A percentile compares a stretch with the other conserved stretches of the same genome.
These are phyloP conservation scores for Xyrichtys novacula DNA, from an alignment of 2,797 vertebrate genomes.

Conservation along the genomic window DNA sequence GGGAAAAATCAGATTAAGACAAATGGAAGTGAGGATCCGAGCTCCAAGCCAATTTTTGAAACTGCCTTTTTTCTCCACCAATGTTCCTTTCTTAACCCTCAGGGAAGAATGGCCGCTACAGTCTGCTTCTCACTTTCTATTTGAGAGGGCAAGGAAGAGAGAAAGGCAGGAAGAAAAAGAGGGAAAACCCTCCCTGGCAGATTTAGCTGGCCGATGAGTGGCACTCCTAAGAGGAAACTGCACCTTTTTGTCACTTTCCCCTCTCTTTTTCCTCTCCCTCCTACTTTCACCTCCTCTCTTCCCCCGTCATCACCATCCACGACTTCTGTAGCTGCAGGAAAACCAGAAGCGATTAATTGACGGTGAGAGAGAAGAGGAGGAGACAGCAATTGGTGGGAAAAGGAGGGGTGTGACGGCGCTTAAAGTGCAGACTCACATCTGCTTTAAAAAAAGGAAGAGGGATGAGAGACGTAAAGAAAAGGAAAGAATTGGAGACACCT, in stretches of 20 bases:
- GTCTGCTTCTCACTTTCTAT: slow-evolving; percentile 65
- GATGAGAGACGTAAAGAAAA: slow-evolving; percentile 60
- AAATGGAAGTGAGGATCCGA: slow-evolving; percentile 70
- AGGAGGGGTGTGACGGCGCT: slow-evolving; percentile 20
- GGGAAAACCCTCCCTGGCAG: slow-evolving; percentile 13
- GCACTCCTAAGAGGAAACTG: slow-evolving; percentile 70
- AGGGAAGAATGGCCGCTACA: slow-evolving; percentile 52
- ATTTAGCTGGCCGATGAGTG: slow-evolving; percentile 57
- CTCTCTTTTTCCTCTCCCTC: slow-evolving; percentile 35
- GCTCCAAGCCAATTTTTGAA: slow-evolving; percentile 74
- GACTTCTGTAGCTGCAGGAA: slow-evolving; percentile 39
- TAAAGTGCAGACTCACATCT: slow-evolving; percentile 46
- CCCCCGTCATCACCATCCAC: slow-evolving; percentile 44
- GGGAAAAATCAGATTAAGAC: slow-evolving; percentile 69
- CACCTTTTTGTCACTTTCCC: slow-evolving; percentile 69
- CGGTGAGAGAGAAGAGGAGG: slow-evolving; percentile 43
- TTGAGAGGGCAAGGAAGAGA: slow-evolving; percentile 28
- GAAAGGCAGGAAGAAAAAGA: slow-evolving; percentile 21
- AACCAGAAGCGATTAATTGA: slow-evolving; percentile 61
- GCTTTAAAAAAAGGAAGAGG: slow-evolving; percentile 18
- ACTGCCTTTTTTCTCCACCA: slow-evolving; percentile 69
- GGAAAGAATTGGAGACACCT: slow-evolving; percentile 75
- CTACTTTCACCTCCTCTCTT: slow-evolving; percentile 41
- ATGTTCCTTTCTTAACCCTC: slow-evolving; percentile 59
- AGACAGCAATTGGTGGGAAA: slow-evolving; percentile 45